Base-by-base conservation (phyloP, 2,888 invertebrate species). In the Pemphredon lugubris region DNA sequence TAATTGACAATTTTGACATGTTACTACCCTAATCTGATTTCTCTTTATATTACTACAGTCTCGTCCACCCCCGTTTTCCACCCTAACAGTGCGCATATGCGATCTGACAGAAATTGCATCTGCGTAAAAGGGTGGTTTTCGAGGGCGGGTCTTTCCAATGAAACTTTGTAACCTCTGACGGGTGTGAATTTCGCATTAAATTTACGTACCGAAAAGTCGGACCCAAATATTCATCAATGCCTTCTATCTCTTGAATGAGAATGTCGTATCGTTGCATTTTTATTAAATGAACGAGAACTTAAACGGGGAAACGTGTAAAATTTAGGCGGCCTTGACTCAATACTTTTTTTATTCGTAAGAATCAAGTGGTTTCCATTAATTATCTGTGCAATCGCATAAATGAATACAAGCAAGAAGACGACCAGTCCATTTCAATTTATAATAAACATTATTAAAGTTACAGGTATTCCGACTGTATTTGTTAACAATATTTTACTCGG, bases 141-240 rank as follows among this genome's bases (percentile, higher is more conserved):
- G 68, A 42, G 69, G 74, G 84, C 86, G 86, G 83, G 85, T 73
- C 59, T 75, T 87, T 85, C 63, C n/a, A 34, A 83, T 40, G 44
- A 48, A 26, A 34, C 2, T 14, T 18, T 30, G 13, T n/a, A 6
- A 53, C 26, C 2, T 14, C 6, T 0, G 20, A 6, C 30, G 45
- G n/a, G 0, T 13, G 2, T 18, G 18, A 47, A 26, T 4, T 2
- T 53, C 16, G 0, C 11, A 11, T 45, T n/a, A 18, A 48, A 21
- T 32, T 30, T 68, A 77, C 84, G 77, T 89, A 96, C 90, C 96
- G 94, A 90, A 97, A 97, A 1, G 97, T 97, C 54, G 97, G 96
- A 0, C 96, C 96, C 94, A 96, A 95, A 85, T 96, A 97, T 88
- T 97, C 97, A 85, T 97, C 97, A 68, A 96, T 95, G 1, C 96